A percentile compares a stretch with the other conserved stretches of the same genome.
Evolutionary conservation across 2,113 vertebrate species (phyloP).

Genomic region (Sigmodon hispidus): DNA sequence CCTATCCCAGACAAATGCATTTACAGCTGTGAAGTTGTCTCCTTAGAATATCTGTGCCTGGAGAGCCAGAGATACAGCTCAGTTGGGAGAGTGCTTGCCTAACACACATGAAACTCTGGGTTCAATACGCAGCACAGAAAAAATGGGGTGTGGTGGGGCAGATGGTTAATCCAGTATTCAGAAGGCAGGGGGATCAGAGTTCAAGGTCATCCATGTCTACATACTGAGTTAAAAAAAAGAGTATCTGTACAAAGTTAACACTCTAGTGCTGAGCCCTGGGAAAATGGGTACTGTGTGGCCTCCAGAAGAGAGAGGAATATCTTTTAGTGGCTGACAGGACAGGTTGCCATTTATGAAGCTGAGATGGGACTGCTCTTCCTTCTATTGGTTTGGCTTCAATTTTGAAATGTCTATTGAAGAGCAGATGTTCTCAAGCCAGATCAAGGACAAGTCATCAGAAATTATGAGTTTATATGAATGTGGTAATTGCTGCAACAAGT

Average conservation of each 20-base stretch:
- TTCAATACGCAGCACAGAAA: background rate
- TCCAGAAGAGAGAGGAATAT: background rate
- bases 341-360: background rate
- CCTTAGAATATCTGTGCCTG: background rate
- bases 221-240: background rate
- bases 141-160: background rate
- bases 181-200: background rate
- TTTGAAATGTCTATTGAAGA: conserved; percentile 55
- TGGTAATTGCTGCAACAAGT: conserved; percentile 8
- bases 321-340: background rate
- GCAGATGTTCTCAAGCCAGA: background rate
- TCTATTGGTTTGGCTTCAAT: conserved; percentile 37
- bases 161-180: background rate
- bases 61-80: background rate
- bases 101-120: background rate
- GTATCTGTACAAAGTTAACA: conserved; percentile 11
- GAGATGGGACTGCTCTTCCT: background rate
- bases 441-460: conserved; percentile 10
- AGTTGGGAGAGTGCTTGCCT: background rate
- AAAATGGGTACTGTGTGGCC: conserved; percentile 3
- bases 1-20: background rate
- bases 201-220: background rate
- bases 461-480: conserved; percentile 26
- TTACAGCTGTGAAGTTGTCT: conserved; percentile 26
- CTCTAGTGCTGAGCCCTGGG: background rate